phyloP scores from a whole-genome alignment of 2,888 invertebrate species.

The Pseudococcus jackbeardsleyi region DNA sequence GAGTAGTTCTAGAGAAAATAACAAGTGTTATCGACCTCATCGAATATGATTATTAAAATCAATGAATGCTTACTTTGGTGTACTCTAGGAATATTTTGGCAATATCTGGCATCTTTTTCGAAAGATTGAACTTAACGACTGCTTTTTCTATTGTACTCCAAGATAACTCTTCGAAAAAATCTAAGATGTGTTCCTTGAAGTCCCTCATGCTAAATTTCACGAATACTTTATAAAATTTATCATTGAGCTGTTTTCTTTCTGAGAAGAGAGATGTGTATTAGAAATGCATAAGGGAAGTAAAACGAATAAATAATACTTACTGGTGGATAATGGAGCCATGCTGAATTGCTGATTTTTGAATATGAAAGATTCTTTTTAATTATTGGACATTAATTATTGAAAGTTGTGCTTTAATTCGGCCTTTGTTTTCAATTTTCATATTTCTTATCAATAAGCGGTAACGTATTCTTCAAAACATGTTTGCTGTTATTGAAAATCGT shows the following conservation, averaged over 20 bases:
- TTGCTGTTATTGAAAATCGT: too few relatives aligned
- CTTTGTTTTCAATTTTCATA: neutral
- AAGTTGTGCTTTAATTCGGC: too few relatives aligned
- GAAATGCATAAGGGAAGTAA: neutral
- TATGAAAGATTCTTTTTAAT: neutral
- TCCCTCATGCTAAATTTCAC: constrained; percentile 33
- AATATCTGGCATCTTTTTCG: constrained; percentile 25
- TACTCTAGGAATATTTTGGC: constrained; percentile 47
- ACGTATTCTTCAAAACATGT: too few relatives aligned
- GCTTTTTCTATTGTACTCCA: constrained; percentile 48
- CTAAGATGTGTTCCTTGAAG: neutral
- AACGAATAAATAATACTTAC: neutral
- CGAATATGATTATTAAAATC: neutral
- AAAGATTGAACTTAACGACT: constrained; percentile 21
- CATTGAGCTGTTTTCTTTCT: constrained; percentile 48
- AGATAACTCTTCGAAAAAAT: constrained; percentile 36
- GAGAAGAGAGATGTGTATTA: neutral
- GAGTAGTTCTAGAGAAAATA: constrained; percentile 16
- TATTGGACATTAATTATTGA: neutral
- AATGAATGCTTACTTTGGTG: neutral
- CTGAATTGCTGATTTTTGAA: neutral
- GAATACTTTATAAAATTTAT: constrained; percentile 25
- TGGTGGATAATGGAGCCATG: neutral
- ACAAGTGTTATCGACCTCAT: neutral
- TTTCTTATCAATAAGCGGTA: too few relatives aligned